Evolutionary conservation across 2,797 vertebrate genomes (phyloP).

Genomic region (Thunnus albacares): DNA sequence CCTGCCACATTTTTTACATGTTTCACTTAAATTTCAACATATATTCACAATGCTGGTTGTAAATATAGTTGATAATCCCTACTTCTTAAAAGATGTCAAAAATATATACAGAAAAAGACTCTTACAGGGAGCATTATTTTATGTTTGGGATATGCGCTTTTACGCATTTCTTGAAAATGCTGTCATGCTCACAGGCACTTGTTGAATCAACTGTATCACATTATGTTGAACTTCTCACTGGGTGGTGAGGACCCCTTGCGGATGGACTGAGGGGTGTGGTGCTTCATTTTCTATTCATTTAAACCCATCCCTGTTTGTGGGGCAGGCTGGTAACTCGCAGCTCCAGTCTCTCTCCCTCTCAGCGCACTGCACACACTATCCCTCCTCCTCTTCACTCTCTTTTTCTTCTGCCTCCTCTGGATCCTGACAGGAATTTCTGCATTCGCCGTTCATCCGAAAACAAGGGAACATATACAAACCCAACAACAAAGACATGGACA

Average conservation of each 20-base stretch:
- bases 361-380: constrained; percentile 53
- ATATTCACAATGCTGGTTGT: not conserved
- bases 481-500: constrained; percentile 98
- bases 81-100: not conserved
- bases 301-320: constrained; percentile 87
- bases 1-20: not conserved
- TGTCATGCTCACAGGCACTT: constrained; percentile 7
- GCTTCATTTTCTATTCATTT: constrained; percentile 77
- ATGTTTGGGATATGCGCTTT: constrained; percentile 28
- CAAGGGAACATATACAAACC: constrained; percentile 99
- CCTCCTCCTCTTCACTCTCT: constrained; percentile 59
- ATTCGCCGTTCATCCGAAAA: constrained; percentile 93
- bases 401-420: constrained; percentile 59
- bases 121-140: accelerated
- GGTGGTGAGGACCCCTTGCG: constrained; percentile 88
- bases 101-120: not conserved
- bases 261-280: constrained; percentile 90
- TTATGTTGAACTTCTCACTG: constrained; percentile 34
- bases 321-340: constrained; percentile 75
- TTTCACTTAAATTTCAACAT: not conserved
- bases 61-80: accelerated
- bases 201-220: constrained; percentile 8
- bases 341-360: constrained; percentile 63
- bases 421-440: constrained; percentile 90
- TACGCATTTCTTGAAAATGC: constrained; percentile 24